These are phyloP conservation scores for Pygoscelis adeliae DNA, from an alignment of 2,113 vertebrate genomes.

Conservation along the genomic window DNA sequence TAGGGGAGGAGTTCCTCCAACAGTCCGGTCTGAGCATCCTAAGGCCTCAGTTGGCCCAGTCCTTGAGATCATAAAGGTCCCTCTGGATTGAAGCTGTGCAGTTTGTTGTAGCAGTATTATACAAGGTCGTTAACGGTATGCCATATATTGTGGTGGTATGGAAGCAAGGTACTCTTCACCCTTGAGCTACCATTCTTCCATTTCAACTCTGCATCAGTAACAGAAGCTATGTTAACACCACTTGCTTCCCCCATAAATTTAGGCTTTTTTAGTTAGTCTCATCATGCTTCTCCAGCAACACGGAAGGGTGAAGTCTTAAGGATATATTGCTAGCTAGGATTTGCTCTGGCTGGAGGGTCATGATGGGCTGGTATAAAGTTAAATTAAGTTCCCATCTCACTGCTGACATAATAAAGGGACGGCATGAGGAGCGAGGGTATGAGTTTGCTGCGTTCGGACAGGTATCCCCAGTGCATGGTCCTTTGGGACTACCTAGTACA, in stretches of 20 bases:
- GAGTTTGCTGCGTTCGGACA: not conserved
- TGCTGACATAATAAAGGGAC: not conserved
- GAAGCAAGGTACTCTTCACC: not conserved
- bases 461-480: not conserved
- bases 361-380: not conserved
- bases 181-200: not conserved
- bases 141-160: not conserved
- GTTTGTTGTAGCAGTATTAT: not conserved
- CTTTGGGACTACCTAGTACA: not conserved
- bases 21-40: not conserved
- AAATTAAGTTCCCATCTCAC: not conserved
- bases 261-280: not conserved
- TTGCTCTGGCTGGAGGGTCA: not conserved
- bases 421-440: not conserved
- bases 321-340: not conserved
- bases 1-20: not conserved
- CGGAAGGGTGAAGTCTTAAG: not conserved
- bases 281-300: not conserved
- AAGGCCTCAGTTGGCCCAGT: not conserved
- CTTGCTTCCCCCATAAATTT: not conserved
- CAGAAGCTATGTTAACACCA: not conserved
- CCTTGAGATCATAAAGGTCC: not conserved
- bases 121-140: rapidly evolving
- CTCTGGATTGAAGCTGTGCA: not conserved
- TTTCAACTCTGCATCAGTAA: not conserved